These are phyloP conservation scores for Pycnonotus jocosus DNA, from an alignment of 2,113 vertebrate genomes.

Conservation along the genomic window DNA sequence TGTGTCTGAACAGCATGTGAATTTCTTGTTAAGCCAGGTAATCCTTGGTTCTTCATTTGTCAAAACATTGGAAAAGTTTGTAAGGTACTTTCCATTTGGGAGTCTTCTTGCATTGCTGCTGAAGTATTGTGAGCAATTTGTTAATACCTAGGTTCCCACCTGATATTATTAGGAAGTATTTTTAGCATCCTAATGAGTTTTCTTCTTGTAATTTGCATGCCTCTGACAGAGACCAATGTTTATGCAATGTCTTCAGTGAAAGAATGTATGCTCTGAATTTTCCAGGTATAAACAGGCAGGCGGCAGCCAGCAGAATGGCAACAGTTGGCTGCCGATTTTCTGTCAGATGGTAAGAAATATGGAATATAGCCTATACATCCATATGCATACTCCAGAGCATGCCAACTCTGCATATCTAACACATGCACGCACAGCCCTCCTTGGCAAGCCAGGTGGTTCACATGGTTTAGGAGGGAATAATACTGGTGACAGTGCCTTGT, in stretches of 20 bases:
- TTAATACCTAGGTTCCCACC: background rate
- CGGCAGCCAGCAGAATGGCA: background rate
- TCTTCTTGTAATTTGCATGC: background rate
- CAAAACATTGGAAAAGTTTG: background rate
- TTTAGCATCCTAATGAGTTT: conserved; percentile 10
- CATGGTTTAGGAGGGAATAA: background rate
- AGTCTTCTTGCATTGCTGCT: background rate
- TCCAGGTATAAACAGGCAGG: background rate
- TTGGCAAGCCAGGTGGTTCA: background rate
- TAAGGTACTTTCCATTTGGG: background rate
- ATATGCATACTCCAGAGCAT: background rate
- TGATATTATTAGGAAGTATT: background rate
- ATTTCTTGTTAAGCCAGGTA: background rate
- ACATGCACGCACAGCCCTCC: accelerated
- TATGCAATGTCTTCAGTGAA: background rate
- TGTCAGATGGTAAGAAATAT: background rate
- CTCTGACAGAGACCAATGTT: background rate
- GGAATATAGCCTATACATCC: background rate
- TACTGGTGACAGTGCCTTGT: background rate
- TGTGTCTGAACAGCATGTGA: background rate
- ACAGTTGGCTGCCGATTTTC: background rate
- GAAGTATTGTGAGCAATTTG: background rate
- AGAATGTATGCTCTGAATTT: background rate
- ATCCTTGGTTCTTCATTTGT: background rate
- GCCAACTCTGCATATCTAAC: background rate